Evolutionary conservation across 2,888 invertebrate genomes (phyloP).

Genomic region (Pammene aurita): DNA sequence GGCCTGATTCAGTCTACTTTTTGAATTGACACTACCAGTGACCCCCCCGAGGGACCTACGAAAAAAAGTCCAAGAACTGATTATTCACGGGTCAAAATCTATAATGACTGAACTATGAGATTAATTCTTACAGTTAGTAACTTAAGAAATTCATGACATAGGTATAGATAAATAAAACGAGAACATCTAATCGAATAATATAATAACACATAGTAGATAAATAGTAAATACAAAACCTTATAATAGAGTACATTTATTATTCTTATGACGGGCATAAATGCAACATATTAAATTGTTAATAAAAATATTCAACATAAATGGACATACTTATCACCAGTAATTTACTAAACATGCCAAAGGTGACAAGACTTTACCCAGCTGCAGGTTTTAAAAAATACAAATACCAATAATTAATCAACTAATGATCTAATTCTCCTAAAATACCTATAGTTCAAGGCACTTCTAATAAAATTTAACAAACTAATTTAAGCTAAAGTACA

Average conservation of each 20-base stretch:
- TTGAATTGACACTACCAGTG: too few relatives aligned
- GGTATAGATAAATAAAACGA: constrained; percentile 17
- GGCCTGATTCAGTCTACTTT: too few relatives aligned
- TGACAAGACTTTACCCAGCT: constrained; percentile 14
- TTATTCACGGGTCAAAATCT: too few relatives aligned
- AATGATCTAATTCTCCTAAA: constrained; percentile 42
- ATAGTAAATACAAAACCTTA: constrained; percentile 58
- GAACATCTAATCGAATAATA: constrained; percentile 44
- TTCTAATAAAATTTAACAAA: constrained; percentile 35
- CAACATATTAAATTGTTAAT: constrained; percentile 40
- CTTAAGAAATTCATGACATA: too few relatives aligned
- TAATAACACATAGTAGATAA: constrained; percentile 54
- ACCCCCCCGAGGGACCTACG: too few relatives aligned
- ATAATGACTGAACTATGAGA: too few relatives aligned
- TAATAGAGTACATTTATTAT: constrained; percentile 50
- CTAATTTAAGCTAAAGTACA: constrained; percentile 8
- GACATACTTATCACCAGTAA: neutral
- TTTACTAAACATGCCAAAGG: constrained; percentile 5
- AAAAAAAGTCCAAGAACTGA: too few relatives aligned
- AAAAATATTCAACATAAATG: neutral
- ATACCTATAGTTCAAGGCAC: constrained; percentile 33
- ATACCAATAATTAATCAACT: constrained; percentile 32
- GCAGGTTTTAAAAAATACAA: constrained; percentile 6
- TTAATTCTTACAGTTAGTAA: too few relatives aligned
- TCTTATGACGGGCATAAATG: constrained; percentile 58